These are phyloP conservation scores for Neosalanx taihuensis DNA, from an alignment of 2,797 vertebrate species.

Conservation along the genomic window DNA sequence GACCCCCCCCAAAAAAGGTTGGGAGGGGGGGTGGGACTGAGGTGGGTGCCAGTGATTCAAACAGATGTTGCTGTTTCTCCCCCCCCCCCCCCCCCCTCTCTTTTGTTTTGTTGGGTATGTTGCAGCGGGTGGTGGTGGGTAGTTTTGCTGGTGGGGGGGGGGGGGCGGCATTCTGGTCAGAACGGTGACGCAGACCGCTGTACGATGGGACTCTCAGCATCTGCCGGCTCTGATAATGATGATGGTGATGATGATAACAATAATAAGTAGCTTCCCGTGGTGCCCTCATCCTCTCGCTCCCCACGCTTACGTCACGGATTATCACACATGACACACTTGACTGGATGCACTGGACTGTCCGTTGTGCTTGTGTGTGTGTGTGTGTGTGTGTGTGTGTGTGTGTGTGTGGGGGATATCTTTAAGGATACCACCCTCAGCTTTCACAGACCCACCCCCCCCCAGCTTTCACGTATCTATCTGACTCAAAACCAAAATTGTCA, in stretches of 20 bases:
- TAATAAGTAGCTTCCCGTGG: not conserved
- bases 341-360: not conserved
- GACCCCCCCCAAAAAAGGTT: not conserved
- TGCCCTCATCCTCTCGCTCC: not conserved
- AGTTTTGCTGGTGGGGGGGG: not conserved
- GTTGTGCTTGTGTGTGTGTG: not conserved
- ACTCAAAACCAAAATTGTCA: too few species aligned
- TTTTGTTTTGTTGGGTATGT: not conserved
- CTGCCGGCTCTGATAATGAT: conserved; percentile 1
- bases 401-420: not conserved
- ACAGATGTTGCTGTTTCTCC: not conserved
- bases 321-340: not conserved
- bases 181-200: conserved; percentile 1
- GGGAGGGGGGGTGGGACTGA: not conserved
- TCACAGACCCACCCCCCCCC: not conserved
- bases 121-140: not conserved
- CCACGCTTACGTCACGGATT: not conserved
- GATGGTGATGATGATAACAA: conserved; percentile 5
- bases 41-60: not conserved
- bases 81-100: not conserved
- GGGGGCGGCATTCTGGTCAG: not conserved
- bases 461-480: not conserved
- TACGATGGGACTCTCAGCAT: not conserved
- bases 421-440: not conserved
- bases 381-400: not conserved